Evolutionary conservation across 2,888 invertebrate genomes (phyloP), one percentile per base, ranked within the genome.

Genomic region (Scaptomyza cyrtandrae): DNA sequence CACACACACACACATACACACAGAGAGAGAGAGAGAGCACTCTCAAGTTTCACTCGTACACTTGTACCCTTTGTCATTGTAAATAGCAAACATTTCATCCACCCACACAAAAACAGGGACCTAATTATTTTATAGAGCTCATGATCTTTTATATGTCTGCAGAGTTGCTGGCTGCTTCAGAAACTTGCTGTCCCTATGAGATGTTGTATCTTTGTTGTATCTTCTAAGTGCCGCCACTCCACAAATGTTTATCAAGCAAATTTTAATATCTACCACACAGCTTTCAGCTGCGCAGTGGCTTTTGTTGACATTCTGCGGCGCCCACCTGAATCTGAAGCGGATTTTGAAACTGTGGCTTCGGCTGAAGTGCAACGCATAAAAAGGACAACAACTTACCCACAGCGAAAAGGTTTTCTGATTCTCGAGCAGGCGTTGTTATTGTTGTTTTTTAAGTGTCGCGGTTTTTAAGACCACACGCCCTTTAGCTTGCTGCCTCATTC

Each of bases 321-420:
- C 43, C 37, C 45, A 62, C 41, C 61, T 55, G 64, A 53, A 48
- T 16, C 55, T 37, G 35, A 27, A 11, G 14, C 24, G 24, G 37
- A 16, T 14, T 24, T 7, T 52, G 37, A 44, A 48, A 41, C 49
- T 44, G 57, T 35, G 37, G 52, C 39, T 49, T 31, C 2, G 19
- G 39, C 54, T 71, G 60, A 80, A 83, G 84, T 83, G 86, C 83
- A 88, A 75, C 86, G 64, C 83, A 72, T 83, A 87, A 85, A 84
- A 85, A 81, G 82, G 85, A 84, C 87, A 88, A 81, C 85, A 87
- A 87, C 89, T 89, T 56, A 71, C 71, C 71, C 77, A 73, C 16
- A 78, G 60, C 69, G 73, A 73, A 87, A 85, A 88, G 75, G 85
- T 81, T 74, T 54, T 59, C 48, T 48, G 59, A 41, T 66, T 45